Percentiles rank a stretch among this genome's conserved stretches.
Evolutionary conservation across 1,140 invertebrate species (phyloP).

Genomic region (Eciton burchellii): DNA sequence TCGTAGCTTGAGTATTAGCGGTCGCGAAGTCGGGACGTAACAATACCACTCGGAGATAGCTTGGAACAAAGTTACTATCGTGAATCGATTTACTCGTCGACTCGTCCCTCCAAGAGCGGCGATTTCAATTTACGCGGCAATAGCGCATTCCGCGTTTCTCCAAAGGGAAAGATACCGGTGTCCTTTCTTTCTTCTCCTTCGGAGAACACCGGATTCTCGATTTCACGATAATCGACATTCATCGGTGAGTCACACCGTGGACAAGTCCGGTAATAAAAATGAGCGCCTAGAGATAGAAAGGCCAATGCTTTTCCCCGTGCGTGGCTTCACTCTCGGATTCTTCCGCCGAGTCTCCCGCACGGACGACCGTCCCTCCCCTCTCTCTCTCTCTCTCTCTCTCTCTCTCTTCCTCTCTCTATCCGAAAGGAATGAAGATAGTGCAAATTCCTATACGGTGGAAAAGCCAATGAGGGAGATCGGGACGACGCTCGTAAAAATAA

Average conservation of each 20-base stretch:
- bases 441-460: conserved; percentile 53
- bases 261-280: conserved; percentile 48
- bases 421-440: conserved; percentile 28
- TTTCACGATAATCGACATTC: conserved; percentile 63
- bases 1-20: too few relatives aligned
- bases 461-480: conserved; percentile 28
- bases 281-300: conserved; percentile 35
- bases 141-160: neutral
- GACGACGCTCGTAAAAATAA: conserved; percentile 65
- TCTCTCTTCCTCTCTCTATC: too few relatives aligned
- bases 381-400: too few relatives aligned
- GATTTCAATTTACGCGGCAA: neutral
- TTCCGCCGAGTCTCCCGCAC: conserved; percentile 1
- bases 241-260: conserved; percentile 43
- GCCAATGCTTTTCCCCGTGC: neutral
- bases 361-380: neutral
- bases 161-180: neutral
- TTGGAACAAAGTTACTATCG: neutral
- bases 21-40: too few relatives aligned
- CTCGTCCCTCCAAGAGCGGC: neutral
- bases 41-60: neutral
- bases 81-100: neutral
- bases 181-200: too few relatives aligned
- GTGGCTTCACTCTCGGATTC: conserved; percentile 36
- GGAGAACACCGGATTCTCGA: neutral